phyloP scores from a whole-genome alignment of 1,140 invertebrate species.

The Drosophila punjabiensis region DNA sequence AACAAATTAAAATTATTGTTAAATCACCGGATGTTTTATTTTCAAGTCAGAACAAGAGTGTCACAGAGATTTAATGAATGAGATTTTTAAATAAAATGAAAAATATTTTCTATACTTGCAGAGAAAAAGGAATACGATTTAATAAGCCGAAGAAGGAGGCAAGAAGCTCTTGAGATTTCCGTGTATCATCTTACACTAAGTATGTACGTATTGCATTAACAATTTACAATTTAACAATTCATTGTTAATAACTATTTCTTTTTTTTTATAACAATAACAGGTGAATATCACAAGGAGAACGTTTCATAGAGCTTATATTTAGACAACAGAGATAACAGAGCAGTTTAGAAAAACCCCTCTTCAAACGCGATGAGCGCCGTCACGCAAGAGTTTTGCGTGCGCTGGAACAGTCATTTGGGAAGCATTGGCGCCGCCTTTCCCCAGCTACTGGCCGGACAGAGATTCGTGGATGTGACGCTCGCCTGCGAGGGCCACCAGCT shows the following conservation, averaged over 20 bases:
- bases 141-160: neutral
- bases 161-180: neutral
- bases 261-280: neutral
- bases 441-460: conserved; percentile 91
- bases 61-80: too few species aligned
- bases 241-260: neutral
- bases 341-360: too few species aligned
- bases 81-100: too few species aligned
- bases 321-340: neutral
- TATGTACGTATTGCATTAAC: neutral
- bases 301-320: neutral
- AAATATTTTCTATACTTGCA: neutral
- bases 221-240: too few species aligned
- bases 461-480: conserved; percentile 95
- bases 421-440: conserved; percentile 85
- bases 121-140: neutral
- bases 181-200: neutral
- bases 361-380: conserved; percentile 85
- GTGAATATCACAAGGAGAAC: conserved; percentile 1
- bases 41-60: too few species aligned
- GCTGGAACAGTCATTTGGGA: conserved; percentile 90
- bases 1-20: too few species aligned
- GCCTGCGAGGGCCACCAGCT: conserved; percentile 94
- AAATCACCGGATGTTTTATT: too few species aligned
- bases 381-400: conserved; percentile 92